phyloP scores from a whole-genome alignment of 1,140 invertebrate species.

The Bradysia coprophila region DNA sequence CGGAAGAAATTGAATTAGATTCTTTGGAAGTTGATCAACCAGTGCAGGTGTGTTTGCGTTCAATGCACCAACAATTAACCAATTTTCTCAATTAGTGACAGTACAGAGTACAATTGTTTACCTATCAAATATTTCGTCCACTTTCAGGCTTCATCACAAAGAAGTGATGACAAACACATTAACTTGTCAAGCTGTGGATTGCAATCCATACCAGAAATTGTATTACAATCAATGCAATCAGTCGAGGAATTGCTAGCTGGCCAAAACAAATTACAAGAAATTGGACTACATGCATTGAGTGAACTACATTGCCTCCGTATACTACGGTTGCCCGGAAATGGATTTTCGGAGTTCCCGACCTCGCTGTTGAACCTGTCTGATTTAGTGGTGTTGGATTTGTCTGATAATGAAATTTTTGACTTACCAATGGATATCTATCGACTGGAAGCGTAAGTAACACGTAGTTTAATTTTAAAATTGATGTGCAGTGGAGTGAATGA shows the following conservation, averaged over 20 bases:
- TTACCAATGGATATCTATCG: conserved; percentile 38
- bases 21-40: conserved; percentile 23
- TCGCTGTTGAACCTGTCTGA: conserved; percentile 34
- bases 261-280: conserved; percentile 27
- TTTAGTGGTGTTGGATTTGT: conserved; percentile 44
- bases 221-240: conserved; percentile 15
- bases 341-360: conserved; percentile 32
- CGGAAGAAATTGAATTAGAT: conserved; percentile 20
- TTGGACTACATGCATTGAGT: conserved; percentile 16
- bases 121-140: no score
- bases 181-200: conserved; percentile 25
- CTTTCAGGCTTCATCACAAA: conserved; percentile 25
- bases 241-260: conserved; percentile 33
- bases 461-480: no score
- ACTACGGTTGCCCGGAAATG: conserved; percentile 36
- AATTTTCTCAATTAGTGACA: background rate
- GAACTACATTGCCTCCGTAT: conserved; percentile 31
- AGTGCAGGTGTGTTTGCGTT: background rate
- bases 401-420: conserved; percentile 41
- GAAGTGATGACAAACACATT: conserved; percentile 20
- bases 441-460: conserved; percentile 41
- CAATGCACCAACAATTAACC: background rate
- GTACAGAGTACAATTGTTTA: no score
- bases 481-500: no score
- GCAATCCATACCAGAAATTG: conserved; percentile 18